phyloP scores from a whole-genome alignment of 2,797 vertebrate genomes.

The Australoheros facetus region DNA sequence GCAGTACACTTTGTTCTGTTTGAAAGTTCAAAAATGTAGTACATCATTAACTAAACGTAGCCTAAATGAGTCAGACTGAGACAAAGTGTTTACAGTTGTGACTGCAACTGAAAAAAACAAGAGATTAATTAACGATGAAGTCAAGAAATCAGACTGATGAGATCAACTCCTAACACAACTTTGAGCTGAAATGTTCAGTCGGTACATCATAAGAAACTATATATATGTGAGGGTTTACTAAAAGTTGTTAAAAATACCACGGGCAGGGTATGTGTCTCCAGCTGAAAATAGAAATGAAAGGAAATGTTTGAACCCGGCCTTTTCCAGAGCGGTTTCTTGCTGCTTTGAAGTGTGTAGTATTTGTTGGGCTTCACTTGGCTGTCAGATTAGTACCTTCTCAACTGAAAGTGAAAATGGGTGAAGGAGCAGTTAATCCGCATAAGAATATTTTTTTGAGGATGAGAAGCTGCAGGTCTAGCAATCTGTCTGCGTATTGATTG shows the following conservation, averaged over 20 bases:
- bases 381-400: constrained; percentile 81
- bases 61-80: neutral
- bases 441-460: constrained; percentile 71
- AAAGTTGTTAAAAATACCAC: constrained; percentile 38
- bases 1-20: neutral
- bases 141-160: constrained; percentile 17
- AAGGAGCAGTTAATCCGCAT: constrained; percentile 80
- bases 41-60: neutral
- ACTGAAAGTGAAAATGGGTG: constrained; percentile 81
- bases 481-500: constrained; percentile 75
- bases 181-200: constrained; percentile 10
- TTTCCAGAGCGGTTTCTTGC: constrained; percentile 58
- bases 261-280: constrained; percentile 43
- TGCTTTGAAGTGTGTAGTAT: constrained; percentile 79
- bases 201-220: constrained; percentile 19
- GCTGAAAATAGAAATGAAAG: constrained; percentile 64
- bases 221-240: constrained; percentile 29
- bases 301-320: constrained; percentile 67
- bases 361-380: constrained; percentile 80
- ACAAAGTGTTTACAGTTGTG: neutral
- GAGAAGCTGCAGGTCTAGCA: constrained; percentile 67
- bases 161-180: neutral
- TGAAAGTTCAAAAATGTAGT: neutral
- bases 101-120: neutral
- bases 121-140: neutral